Evolutionary conservation across 2,888 invertebrate genomes (phyloP).

Genomic region (Odontomyia ornata): DNA sequence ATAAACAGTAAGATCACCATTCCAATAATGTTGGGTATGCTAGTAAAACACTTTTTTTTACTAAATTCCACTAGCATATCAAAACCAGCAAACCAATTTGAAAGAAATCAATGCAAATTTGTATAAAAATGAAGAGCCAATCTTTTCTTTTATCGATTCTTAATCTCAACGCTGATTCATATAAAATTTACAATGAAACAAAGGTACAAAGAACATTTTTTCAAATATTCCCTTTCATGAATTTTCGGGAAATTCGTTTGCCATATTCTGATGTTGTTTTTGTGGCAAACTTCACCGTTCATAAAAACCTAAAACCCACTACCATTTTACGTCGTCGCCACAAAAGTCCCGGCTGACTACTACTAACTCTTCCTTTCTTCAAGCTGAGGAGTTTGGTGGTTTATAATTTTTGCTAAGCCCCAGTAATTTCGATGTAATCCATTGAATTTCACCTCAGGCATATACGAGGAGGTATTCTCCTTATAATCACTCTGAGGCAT

Average conservation of each 20-base stretch:
- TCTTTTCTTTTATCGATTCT: too few relatives aligned
- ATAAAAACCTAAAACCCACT: slow-evolving; percentile 16
- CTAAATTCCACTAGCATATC: too few relatives aligned
- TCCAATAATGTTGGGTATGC: too few relatives aligned
- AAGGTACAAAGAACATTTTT: slow-evolving; percentile 21
- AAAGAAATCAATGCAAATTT: too few relatives aligned
- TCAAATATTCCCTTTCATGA: slow-evolving; percentile 10
- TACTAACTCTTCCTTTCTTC: not conserved
- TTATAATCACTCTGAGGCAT: slow-evolving; percentile 4
- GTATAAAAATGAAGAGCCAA: too few relatives aligned
- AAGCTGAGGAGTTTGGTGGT: slow-evolving; percentile 15
- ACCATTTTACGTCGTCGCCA: slow-evolving; percentile 5
- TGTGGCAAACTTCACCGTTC: not conserved
- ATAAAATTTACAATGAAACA: not conserved
- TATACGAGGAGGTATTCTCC: slow-evolving; percentile 29
- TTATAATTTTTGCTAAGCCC: slow-evolving; percentile 37
- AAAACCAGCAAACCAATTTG: too few relatives aligned
- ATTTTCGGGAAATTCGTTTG: slow-evolving; percentile 14
- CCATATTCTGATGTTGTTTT: not conserved
- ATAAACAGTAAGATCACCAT: too few relatives aligned
- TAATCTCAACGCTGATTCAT: too few relatives aligned
- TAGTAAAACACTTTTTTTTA: too few relatives aligned
- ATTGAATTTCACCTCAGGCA: slow-evolving; percentile 24
- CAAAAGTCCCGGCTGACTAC: slow-evolving; percentile 23
- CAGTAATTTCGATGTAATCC: slow-evolving; percentile 43